Evolutionary conservation across 2,888 invertebrate species (phyloP).

Genomic region (Spisula subtruncata): DNA sequence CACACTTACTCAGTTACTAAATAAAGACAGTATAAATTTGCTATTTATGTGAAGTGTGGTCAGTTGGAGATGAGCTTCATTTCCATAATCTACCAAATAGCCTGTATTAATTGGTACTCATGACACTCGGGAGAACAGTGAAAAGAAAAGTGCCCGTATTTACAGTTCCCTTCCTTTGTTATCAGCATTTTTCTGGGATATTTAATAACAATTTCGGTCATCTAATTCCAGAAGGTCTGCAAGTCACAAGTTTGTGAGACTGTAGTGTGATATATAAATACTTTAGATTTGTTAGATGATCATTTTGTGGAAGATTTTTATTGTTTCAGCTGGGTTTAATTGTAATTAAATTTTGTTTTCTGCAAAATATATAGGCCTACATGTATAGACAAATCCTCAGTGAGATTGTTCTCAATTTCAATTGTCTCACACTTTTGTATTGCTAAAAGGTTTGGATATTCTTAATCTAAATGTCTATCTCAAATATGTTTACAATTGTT

Average conservation of each 20-base stretch:
- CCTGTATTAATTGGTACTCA: constrained; percentile 10
- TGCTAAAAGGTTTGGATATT: too few species aligned
- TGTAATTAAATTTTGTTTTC: constrained; percentile 1
- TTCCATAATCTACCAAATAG: constrained; percentile 25
- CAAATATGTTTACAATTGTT: too few species aligned
- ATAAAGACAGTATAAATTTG: constrained; percentile 13
- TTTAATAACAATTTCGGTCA: background rate
- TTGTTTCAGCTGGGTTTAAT: background rate
- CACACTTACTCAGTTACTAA: constrained; percentile 19
- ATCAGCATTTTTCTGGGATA: background rate
- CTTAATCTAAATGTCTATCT: too few species aligned
- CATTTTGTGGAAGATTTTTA: background rate
- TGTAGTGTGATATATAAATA: background rate
- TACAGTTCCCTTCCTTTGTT: background rate
- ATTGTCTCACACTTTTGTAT: too few species aligned
- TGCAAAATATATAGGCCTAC: too few species aligned
- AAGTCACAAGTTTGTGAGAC: too few species aligned
- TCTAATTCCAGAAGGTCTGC: background rate
- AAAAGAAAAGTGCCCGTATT: constrained; percentile 1
- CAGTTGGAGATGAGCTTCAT: constrained; percentile 27
- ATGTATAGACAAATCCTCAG: too few species aligned
- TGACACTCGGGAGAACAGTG: constrained; percentile 17
- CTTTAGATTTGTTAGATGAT: background rate
- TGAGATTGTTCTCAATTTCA: too few species aligned
- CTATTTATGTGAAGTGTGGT: constrained; percentile 28